Conservation (phyloP, 1,140 invertebrate species). For the Bemisia tabaci region DNA sequence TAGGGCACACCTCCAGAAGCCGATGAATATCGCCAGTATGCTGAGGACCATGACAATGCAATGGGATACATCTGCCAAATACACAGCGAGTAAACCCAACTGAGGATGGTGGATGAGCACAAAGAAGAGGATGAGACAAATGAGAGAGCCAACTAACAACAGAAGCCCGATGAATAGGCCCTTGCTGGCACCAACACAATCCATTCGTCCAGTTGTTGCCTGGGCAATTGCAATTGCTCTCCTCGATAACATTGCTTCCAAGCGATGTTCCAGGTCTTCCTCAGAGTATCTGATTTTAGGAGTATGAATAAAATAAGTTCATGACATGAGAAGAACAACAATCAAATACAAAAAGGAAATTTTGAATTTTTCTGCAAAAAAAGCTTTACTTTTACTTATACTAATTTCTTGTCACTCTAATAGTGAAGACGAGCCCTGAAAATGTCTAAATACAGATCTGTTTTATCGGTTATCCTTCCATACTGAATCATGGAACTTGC, state of each 20-base stretch:
- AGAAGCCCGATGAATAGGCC: constrained; percentile 87
- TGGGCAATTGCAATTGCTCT: constrained; percentile 68
- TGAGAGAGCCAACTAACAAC: constrained; percentile 75
- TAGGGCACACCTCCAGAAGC: constrained; percentile 59
- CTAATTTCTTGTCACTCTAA: too few species aligned
- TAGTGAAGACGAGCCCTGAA: too few species aligned
- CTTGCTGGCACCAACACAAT: constrained; percentile 83
- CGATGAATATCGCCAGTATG: constrained; percentile 76
- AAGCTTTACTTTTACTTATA: too few species aligned
- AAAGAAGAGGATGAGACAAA: constrained; percentile 88
- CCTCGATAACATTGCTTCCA: constrained; percentile 68
- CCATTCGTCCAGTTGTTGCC: constrained; percentile 64
- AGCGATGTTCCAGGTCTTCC: constrained; percentile 67
- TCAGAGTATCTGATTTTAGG: constrained; percentile 36
- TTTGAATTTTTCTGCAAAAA: too few species aligned
- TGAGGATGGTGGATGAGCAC: constrained; percentile 72
- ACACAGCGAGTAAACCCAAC: constrained; percentile 67
- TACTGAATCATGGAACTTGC: too few species aligned
- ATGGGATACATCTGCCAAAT: constrained; percentile 79
- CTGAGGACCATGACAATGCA: constrained; percentile 74
- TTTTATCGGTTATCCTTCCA: too few species aligned
- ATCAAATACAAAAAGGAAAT: too few species aligned
- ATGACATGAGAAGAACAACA: too few species aligned
- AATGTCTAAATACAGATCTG: too few species aligned
- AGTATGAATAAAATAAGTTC: too few species aligned